phyloP scores from a whole-genome alignment of 2,888 invertebrate genomes.

The Trissolcus japonicus region DNA sequence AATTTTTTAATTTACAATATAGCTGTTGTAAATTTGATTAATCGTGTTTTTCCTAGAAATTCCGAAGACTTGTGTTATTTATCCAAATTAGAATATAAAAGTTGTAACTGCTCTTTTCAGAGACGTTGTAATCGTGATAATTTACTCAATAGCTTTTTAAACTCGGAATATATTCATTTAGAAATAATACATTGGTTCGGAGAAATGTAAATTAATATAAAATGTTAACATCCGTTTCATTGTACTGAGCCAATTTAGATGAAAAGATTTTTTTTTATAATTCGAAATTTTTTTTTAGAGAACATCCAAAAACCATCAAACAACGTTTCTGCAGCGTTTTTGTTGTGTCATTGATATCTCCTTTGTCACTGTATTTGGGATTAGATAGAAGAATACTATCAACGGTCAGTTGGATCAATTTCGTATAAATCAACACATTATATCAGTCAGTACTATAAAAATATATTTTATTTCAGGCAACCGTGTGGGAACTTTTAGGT shows the following conservation, averaged over 20 bases:
- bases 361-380: slow-evolving; percentile 86
- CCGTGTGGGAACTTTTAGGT: slow-evolving; percentile 85
- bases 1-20: too few species aligned
- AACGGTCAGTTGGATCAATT: slow-evolving; percentile 75
- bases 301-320: slow-evolving; percentile 92
- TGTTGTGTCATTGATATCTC: slow-evolving; percentile 87
- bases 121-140: too few species aligned
- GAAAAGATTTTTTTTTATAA: background rate
- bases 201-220: background rate
- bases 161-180: background rate
- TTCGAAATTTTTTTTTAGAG: slow-evolving; percentile 79
- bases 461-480: slow-evolving; percentile 73
- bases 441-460: background rate
- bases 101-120: too few species aligned
- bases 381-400: slow-evolving; percentile 81
- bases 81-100: too few species aligned
- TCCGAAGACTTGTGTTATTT: too few species aligned
- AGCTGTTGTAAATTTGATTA: too few species aligned
- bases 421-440: background rate
- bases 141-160: background rate
- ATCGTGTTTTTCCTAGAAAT: too few species aligned
- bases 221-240: too few species aligned
- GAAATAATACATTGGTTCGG: background rate
- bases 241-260: background rate
- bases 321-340: slow-evolving; percentile 91